phyloP scores from a whole-genome alignment of 2,888 invertebrate species.

The Noctuana brunneofusca region DNA sequence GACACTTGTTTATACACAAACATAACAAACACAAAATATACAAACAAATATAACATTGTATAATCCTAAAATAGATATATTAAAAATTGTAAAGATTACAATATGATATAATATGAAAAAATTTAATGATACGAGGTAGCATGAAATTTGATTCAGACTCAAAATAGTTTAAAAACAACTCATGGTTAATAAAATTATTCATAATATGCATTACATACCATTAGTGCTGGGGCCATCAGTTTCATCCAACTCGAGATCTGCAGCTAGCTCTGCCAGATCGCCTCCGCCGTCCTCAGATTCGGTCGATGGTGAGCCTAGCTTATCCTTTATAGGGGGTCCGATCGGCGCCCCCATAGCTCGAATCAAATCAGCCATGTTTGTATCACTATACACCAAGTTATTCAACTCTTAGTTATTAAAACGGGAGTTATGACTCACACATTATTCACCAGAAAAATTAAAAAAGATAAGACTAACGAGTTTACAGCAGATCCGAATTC shows the following conservation, averaged over 20 bases:
- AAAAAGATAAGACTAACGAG: constrained; percentile 52
- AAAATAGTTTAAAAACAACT: neutral
- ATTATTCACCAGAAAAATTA: constrained; percentile 50
- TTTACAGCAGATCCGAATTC: constrained; percentile 42
- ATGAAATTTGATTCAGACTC: neutral
- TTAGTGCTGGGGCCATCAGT: constrained; percentile 86
- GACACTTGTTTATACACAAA: no score
- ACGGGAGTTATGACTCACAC: constrained; percentile 55
- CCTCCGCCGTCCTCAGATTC: constrained; percentile 93
- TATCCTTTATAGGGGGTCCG: constrained; percentile 87
- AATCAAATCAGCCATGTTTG: constrained; percentile 88
- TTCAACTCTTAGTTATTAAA: constrained; percentile 29
- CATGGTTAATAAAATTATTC: no score
- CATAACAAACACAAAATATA: no score
- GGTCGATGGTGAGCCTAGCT: constrained; percentile 91
- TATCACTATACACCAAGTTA: constrained; percentile 36
- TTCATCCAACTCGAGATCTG: constrained; percentile 87
- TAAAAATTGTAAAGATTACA: no score
- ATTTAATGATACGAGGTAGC: no score
- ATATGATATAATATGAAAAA: no score
- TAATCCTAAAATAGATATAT: no score
- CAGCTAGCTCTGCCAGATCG: constrained; percentile 83
- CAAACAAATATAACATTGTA: no score
- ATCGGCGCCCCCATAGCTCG: constrained; percentile 85
- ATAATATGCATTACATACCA: constrained; percentile 63